Evolutionary conservation across 2,888 invertebrate genomes (phyloP).

Genomic region (Beris chalybata): DNA sequence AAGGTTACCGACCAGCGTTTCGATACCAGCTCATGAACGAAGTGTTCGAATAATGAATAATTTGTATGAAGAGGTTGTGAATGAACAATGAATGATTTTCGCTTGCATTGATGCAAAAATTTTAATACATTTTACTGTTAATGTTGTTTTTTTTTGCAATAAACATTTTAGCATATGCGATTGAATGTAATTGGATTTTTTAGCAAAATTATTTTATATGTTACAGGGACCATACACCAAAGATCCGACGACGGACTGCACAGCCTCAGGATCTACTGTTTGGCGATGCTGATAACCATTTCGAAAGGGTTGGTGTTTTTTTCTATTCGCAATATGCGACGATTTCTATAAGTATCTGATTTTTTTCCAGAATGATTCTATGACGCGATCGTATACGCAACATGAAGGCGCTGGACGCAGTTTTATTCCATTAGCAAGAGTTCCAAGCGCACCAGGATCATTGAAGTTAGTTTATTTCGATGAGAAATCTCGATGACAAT

Average conservation of each 20-base stretch:
- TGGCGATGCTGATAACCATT: slow-evolving; percentile 52
- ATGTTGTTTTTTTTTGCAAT: neutral
- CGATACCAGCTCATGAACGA: slow-evolving; percentile 34
- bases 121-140: neutral
- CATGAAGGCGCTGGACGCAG: slow-evolving; percentile 43
- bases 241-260: slow-evolving; percentile 67
- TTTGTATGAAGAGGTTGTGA: slow-evolving; percentile 43
- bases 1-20: neutral
- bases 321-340: neutral
- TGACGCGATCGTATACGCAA: slow-evolving; percentile 48
- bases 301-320: slow-evolving; percentile 41
- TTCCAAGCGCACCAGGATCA: slow-evolving; percentile 77
- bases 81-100: slow-evolving; percentile 25
- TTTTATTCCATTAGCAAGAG: slow-evolving; percentile 59
- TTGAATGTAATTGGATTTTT: neutral
- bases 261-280: slow-evolving; percentile 72
- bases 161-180: neutral
- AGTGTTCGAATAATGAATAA: slow-evolving; percentile 43
- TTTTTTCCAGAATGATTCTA: slow-evolving; percentile 43
- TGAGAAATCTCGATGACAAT: neutral
- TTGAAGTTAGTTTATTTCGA: slow-evolving; percentile 63
- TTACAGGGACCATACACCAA: slow-evolving; percentile 49
- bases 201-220: neutral
- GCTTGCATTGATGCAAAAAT: neutral
- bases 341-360: neutral